Base-by-base conservation (phyloP, 2,113 vertebrate species). In the Eleginops maclovinus region DNA sequence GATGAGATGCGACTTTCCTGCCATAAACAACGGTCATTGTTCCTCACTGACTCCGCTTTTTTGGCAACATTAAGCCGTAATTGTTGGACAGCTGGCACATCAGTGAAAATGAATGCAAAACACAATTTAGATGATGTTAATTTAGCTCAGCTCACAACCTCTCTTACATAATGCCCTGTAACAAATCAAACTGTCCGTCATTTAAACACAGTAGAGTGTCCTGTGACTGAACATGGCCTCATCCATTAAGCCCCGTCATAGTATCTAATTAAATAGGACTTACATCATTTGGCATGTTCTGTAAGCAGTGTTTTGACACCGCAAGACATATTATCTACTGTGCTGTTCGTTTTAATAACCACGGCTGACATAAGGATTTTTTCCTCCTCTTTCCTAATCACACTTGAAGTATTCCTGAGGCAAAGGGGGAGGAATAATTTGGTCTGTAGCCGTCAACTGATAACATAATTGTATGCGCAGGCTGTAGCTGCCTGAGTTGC, bases 301-400 rank as follows among this genome's bases (percentile, higher is more conserved):
- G 15, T 22, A 16, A 75, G 72, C 51, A 28, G 49, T 75, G 76
- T 82, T 84, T 77, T 82, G 83, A 82, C 88, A 66, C 21, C 4
- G 65, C 51, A 24, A 55, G 82, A 67, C 70, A 43, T 15, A 55
- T 74, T 43, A 65, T 82, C 51, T 75, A 2, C 28, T 4, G 8
- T 12, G 49, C 64, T 26, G 63, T 66, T 81, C 70, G 19, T 68
- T 84, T 75, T 63, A 72, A 88, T 81, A 79, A 81, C 46, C 17
- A 0, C 19, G 62, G 64, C 71, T 68, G 79, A 79, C 84, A 54
- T 49, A 21, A 50, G 63, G 67, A 70, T 64, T 84, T 26, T 15
- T 54, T 9, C 9, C 31, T 8, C 22, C n/a, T 53, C 46, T 49
- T 71, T 64, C 24, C 51, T 72, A 63, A 69, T 80, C 76, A 54